Evolutionary conservation across 37 sponge, comb jelly and placozoan species (phyloP).

Genomic region (Beroe ovata): DNA sequence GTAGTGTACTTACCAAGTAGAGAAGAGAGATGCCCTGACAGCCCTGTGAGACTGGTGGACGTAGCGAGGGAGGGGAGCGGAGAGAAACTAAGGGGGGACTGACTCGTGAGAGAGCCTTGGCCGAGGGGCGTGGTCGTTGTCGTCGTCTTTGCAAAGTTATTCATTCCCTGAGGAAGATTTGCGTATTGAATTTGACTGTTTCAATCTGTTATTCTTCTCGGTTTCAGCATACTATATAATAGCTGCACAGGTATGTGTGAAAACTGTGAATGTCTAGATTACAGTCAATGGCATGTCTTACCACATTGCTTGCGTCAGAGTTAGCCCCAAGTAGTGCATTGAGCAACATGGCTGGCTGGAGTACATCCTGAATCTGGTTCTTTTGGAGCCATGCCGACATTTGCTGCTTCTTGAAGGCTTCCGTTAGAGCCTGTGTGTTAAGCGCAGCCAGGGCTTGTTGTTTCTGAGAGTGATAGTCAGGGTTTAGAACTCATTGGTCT

Average conservation of each 20-base stretch:
- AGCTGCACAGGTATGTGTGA: too few species aligned
- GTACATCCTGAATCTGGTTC: conserved; percentile 21
- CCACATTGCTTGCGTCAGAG: neutral
- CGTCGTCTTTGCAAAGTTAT: conserved; percentile 8
- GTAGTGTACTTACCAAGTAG: conserved; percentile 43
- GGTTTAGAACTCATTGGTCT: too few species aligned
- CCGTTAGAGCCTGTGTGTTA: conserved; percentile 48
- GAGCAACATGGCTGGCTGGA: conserved; percentile 58
- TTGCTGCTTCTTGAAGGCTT: conserved; percentile 64
- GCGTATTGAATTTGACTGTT: too few species aligned
- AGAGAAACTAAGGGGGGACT: conserved; percentile 17
- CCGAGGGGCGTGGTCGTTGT: conserved; percentile 37
- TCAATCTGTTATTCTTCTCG: too few species aligned
- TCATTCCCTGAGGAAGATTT: neutral
- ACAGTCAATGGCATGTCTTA: too few species aligned
- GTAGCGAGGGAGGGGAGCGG: conserved; percentile 33
- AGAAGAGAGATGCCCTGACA: conserved; percentile 26
- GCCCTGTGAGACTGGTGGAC: neutral
- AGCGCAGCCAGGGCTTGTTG: conserved; percentile 45
- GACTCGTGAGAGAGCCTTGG: conserved; percentile 18
- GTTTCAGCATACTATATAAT: too few species aligned
- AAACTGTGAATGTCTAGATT: too few species aligned
- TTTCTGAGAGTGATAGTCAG: neutral
- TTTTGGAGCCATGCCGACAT: conserved; percentile 56
- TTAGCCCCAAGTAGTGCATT: conserved; percentile 12